Percentiles rank a stretch among this genome's conserved stretches.
Conservation (phyloP, 2,797 vertebrate genomes). For the Saxicola maurus region DNA sequence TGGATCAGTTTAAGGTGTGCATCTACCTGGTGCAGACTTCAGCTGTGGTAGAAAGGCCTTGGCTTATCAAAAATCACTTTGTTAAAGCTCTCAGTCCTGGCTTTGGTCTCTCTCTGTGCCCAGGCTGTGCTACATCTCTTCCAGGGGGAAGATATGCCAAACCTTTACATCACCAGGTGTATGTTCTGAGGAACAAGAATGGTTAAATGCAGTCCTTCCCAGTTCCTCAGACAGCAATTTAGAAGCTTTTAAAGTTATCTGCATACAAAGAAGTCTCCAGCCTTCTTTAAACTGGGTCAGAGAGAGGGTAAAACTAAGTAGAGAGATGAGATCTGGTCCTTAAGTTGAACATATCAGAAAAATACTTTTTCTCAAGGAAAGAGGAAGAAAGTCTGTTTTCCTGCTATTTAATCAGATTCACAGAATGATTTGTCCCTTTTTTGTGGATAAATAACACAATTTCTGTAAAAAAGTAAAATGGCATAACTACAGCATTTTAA, state of each 20-base stretch:
- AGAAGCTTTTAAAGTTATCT: background rate
- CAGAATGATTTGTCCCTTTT: background rate
- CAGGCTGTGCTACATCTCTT: background rate
- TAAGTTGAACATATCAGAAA: background rate
- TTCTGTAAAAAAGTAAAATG: background rate
- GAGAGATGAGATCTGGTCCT: background rate
- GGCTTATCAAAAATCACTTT: background rate
- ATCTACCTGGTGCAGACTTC: background rate
- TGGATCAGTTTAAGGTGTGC: background rate
- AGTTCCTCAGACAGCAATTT: background rate
- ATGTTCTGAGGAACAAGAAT: background rate
- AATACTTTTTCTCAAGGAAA: background rate
- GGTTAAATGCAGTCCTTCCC: background rate
- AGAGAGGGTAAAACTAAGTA: background rate
- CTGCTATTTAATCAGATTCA: background rate
- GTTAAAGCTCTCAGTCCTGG: background rate
- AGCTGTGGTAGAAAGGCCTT: background rate
- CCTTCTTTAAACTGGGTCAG: background rate
- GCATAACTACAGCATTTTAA: background rate
- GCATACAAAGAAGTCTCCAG: background rate
- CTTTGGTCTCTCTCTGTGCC: background rate
- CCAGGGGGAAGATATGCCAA: background rate
- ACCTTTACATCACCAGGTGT: no score
- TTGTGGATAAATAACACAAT: background rate
- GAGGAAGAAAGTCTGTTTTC: background rate